Evolutionary conservation across 2,113 vertebrate species (phyloP).

Genomic region (Melospiza georgiana): DNA sequence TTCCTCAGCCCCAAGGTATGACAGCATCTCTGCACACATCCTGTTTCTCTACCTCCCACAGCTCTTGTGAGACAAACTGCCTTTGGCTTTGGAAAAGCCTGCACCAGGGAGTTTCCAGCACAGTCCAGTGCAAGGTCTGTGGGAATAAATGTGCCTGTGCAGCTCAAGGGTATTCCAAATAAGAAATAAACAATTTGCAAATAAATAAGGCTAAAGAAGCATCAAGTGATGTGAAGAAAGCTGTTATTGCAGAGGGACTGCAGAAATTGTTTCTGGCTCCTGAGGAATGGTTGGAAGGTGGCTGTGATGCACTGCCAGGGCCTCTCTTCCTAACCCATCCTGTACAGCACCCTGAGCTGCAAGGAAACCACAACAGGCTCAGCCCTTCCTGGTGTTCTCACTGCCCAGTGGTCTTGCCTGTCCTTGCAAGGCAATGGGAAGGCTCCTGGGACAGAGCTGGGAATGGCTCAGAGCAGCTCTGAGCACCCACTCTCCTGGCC

Average conservation of each 20-base stretch:
- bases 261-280: background rate
- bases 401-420: rapidly evolving
- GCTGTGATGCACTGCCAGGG: background rate
- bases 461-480: background rate
- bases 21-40: background rate
- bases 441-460: background rate
- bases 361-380: background rate
- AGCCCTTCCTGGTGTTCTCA: background rate
- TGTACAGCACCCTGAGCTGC: background rate
- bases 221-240: background rate
- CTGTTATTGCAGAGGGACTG: background rate
- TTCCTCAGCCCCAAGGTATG: background rate
- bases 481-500: background rate
- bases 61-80: background rate
- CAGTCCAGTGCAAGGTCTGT: background rate
- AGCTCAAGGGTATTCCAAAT: background rate
- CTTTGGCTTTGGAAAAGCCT: background rate
- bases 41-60: background rate
- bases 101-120: background rate
- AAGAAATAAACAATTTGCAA: background rate
- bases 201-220: background rate
- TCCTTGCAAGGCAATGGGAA: background rate
- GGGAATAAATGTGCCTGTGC: background rate
- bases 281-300: background rate
- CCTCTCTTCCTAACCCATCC: background rate